Evolutionary conservation across 2,888 invertebrate species (phyloP), one percentile per base, ranked within the genome.

Genomic region (Onthophagus sagittarius): DNA sequence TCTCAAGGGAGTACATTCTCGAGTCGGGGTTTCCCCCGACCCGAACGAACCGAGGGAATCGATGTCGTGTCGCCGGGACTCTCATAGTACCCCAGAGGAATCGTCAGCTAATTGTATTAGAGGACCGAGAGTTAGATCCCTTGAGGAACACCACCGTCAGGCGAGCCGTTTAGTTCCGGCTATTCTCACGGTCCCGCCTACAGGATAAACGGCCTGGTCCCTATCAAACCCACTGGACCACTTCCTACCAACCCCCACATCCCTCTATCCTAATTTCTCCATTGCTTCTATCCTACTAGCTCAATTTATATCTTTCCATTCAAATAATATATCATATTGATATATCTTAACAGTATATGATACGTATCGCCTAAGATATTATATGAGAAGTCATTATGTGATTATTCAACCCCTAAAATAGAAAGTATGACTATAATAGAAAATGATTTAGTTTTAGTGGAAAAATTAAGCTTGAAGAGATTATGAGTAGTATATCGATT

Each of bases 81-180:
- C 79, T 78, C 79, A 76, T 77, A 79, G 78, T 79, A 79, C 77
- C 73, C 71, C 74, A 75, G 77, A 77, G 75, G 78, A 78, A 77
- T 79, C 78, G 77, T 77, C 75, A 75, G 76, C 79, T 81, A 81
- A 81, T 81, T 81, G 78, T 77, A 81, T 81, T 81, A 81, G 76
- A 78, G 79, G 76, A 78, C 79, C 76, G 80, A 80, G 79, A 79
- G 79, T 79, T 81, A 74, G 76, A 72, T 78, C 79, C 78, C 79
- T 23, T 70, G 72, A 77, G 75, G 79, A 74, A 72, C 78, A 77
- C 62, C 31, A 15, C 7, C 33, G 23, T 23, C 23, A 23, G 23
- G 23, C 23, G 23, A 23, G 64, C n/a, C 67, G 67, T 67, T 67
- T 67, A 67, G 67, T 67, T 32, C 67, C 67, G 39, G 67, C 67